Evolutionary conservation across 2,888 invertebrate genomes (phyloP).

Genomic region (Diarsia brunnea): DNA sequence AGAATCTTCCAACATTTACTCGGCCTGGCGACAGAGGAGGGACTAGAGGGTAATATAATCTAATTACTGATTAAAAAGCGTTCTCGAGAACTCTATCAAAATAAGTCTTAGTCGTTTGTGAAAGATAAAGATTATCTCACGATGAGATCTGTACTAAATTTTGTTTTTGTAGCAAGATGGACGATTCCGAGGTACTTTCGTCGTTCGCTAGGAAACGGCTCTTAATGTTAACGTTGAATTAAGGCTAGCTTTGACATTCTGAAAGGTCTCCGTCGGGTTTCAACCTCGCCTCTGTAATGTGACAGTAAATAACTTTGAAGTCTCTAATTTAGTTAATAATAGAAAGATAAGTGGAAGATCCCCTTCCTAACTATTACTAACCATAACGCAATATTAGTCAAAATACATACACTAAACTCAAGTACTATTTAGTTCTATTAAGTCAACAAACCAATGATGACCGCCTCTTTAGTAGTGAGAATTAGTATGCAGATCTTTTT

Average conservation of each 20-base stretch:
- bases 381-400: background rate
- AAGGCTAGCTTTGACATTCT: conserved; percentile 42
- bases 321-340: conserved; percentile 20
- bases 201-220: conserved; percentile 21
- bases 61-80: conserved; percentile 61
- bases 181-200: conserved; percentile 30
- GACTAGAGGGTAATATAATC: conserved; percentile 46
- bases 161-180: conserved; percentile 54
- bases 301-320: conserved; percentile 25
- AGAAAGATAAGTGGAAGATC: background rate
- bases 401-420: background rate
- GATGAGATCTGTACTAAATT: conserved; percentile 55
- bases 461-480: background rate
- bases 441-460: background rate
- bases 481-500: background rate
- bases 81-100: conserved; percentile 51
- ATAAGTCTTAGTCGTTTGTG: conserved; percentile 47
- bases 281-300: conserved; percentile 5
- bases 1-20: conserved; percentile 38
- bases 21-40: conserved; percentile 19
- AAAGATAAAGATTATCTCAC: conserved; percentile 54
- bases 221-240: conserved; percentile 35
- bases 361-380: background rate
- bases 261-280: conserved; percentile 27
- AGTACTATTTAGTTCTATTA: background rate